phyloP scores from a whole-genome alignment of 2,888 invertebrate species.

The Meandrusa payeni region DNA sequence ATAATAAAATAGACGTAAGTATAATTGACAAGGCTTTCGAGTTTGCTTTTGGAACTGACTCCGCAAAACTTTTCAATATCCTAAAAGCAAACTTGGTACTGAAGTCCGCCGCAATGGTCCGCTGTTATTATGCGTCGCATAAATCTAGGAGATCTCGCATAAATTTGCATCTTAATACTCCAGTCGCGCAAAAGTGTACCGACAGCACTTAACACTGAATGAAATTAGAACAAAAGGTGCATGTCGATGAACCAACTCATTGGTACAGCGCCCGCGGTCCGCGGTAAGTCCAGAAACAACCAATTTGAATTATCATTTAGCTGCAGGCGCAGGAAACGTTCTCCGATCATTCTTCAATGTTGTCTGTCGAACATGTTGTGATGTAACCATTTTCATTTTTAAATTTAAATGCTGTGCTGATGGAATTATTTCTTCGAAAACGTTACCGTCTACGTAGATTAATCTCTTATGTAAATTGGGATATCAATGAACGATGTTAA shows the following conservation, averaged over 20 bases:
- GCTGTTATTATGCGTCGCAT: conserved; percentile 50
- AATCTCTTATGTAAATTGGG: too few relatives aligned
- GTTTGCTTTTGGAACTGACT: too few relatives aligned
- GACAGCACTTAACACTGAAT: conserved; percentile 53
- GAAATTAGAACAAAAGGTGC: conserved; percentile 59
- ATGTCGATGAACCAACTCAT: conserved; percentile 35
- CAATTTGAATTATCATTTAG: conserved; percentile 5
- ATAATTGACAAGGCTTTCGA: too few relatives aligned
- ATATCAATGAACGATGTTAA: too few relatives aligned
- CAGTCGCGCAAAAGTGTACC: conserved; percentile 34
- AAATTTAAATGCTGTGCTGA: too few relatives aligned
- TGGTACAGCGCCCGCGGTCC: conserved; percentile 30
- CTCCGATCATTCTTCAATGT: conserved; percentile 2
- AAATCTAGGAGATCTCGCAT: conserved; percentile 63
- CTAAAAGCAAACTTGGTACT: too few relatives aligned
- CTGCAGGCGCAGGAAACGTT: conserved; percentile 5
- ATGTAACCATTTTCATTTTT: neutral
- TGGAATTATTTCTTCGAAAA: too few relatives aligned
- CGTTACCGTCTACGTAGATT: too few relatives aligned
- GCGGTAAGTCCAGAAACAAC: neutral
- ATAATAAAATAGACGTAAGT: too few relatives aligned
- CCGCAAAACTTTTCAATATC: too few relatives aligned
- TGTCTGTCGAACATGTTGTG: conserved; percentile 1
- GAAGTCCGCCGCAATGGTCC: too few relatives aligned
- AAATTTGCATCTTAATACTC: conserved; percentile 66